These are phyloP conservation scores for Jacana jacana DNA, from an alignment of 2,113 vertebrate species.

Conservation along the genomic window DNA sequence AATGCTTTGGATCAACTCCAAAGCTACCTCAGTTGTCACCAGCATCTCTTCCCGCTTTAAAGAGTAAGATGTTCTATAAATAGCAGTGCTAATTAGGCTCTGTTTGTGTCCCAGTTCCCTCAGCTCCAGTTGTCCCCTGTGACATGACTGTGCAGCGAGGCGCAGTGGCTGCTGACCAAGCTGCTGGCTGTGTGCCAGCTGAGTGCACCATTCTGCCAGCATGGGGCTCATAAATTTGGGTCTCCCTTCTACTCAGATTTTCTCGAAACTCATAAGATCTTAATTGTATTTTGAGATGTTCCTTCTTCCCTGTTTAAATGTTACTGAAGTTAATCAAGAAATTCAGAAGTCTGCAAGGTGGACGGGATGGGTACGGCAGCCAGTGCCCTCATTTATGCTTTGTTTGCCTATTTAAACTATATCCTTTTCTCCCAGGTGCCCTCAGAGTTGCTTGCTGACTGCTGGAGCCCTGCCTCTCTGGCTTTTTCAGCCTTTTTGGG, in stretches of 20 bases:
- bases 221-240: not conserved
- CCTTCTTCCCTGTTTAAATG: not conserved
- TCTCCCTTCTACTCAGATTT: not conserved
- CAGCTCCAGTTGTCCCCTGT: not conserved
- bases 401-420: not conserved
- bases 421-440: not conserved
- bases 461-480: not conserved
- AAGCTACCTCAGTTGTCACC: not conserved
- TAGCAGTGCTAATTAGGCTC: not conserved
- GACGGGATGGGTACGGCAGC: not conserved
- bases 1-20: not conserved
- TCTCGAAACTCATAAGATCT: not conserved
- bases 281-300: not conserved
- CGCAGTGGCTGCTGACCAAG: not conserved
- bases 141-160: not conserved
- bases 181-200: not conserved
- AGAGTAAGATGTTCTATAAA: constrained; percentile 13
- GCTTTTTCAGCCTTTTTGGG: not conserved
- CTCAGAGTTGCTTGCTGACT: not conserved
- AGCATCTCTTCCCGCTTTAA: not conserved
- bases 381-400: not conserved
- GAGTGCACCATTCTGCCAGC: not conserved
- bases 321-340: not conserved
- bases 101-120: not conserved
- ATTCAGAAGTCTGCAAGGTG: not conserved